A percentile compares a stretch with the other conserved stretches of the same genome.
Conservation (phyloP, 2,888 invertebrate species). For the Drepanosiphum platanoidis region DNA sequence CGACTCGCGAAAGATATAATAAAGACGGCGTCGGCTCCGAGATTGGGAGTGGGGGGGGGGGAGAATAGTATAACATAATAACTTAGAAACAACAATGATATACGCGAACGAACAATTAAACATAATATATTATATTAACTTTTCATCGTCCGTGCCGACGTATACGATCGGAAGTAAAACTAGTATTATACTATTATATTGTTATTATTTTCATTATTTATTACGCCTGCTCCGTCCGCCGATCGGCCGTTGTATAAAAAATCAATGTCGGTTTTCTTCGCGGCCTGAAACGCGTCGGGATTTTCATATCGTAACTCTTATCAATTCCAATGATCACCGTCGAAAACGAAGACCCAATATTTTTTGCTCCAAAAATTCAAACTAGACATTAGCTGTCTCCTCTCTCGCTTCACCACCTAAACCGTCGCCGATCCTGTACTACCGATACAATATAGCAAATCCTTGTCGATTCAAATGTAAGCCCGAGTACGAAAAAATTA, state of each 20-base stretch:
- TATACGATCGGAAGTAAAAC: not conserved
- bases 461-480: no score
- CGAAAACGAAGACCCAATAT: not conserved
- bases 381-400: no score
- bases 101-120: constrained; percentile 41
- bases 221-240: not conserved
- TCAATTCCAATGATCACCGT: no score
- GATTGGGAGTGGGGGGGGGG: not conserved
- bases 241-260: not conserved
- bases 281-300: not conserved
- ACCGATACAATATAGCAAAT: no score
- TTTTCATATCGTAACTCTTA: not conserved
- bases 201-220: constrained; percentile 31
- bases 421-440: no score
- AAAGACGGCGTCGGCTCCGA: not conserved
- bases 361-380: no score
- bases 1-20: constrained; percentile 20
- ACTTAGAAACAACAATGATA: constrained; percentile 21
- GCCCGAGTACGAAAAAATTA: no score
- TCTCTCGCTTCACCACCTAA: no score
- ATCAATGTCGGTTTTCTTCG: not conserved
- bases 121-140: constrained; percentile 27
- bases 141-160: constrained; percentile 41
- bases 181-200: not conserved
- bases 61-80: constrained; percentile 4